Evolutionary conservation across 2,888 invertebrate genomes (phyloP).

Genomic region (Cantharis rufa): DNA sequence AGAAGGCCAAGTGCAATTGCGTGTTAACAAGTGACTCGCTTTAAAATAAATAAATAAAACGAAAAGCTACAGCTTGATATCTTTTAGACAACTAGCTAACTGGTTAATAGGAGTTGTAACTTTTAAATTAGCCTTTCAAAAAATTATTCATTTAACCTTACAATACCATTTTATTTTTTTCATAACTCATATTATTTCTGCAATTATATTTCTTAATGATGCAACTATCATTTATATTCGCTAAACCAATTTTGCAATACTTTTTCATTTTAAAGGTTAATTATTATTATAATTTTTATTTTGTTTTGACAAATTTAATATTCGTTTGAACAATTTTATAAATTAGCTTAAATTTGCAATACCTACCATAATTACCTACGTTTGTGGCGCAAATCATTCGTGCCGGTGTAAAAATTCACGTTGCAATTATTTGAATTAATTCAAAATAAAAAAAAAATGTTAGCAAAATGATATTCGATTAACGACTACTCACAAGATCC

Average conservation of each 20-base stretch:
- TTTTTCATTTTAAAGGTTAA: neutral
- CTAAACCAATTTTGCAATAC: neutral
- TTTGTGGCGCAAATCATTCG: neutral
- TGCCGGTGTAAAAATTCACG: neutral
- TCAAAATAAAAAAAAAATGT: neutral
- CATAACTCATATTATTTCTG: neutral
- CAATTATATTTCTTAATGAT: neutral
- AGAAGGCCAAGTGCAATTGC: conserved; percentile 21
- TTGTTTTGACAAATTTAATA: neutral
- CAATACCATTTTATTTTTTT: neutral
- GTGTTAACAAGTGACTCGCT: conserved; percentile 22
- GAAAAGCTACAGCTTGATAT: neutral
- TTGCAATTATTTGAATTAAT: neutral
- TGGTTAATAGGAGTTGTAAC: neutral
- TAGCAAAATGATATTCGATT: neutral
- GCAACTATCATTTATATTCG: neutral
- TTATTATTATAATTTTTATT: neutral
- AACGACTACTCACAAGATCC: neutral
- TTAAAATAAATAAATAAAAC: conserved; percentile 15
- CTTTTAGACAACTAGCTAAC: conserved; percentile 5
- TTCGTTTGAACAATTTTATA: neutral
- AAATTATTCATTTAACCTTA: neutral
- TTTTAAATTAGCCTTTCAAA: neutral
- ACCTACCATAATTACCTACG: no score
- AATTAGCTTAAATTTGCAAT: neutral